phyloP scores from a whole-genome alignment of 2,888 invertebrate genomes.

The Nemapogon koenigi region DNA sequence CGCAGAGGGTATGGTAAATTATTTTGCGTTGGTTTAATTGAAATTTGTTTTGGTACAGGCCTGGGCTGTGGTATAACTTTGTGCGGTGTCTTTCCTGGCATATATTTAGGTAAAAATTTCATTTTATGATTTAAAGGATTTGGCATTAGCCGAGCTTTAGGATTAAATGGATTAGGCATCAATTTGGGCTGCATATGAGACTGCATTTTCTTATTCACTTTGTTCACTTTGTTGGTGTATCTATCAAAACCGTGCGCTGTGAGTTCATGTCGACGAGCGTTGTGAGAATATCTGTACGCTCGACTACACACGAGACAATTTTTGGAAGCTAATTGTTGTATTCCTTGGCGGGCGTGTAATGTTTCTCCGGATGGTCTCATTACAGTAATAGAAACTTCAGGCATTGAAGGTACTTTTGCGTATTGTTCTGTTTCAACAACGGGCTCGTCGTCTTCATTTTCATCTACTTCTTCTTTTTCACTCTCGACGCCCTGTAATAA shows the following conservation, averaged over 20 bases:
- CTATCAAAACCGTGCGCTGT: constrained; percentile 54
- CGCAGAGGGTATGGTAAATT: constrained; percentile 54
- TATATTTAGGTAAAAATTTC: constrained; percentile 38
- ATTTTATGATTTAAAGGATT: constrained; percentile 55
- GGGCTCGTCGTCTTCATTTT: constrained; percentile 39
- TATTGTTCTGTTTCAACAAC: constrained; percentile 25
- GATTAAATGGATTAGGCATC: constrained; percentile 56
- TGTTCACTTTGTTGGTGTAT: constrained; percentile 53
- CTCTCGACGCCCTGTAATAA: constrained; percentile 49
- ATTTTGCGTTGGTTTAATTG: constrained; percentile 33
- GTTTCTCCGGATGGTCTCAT: constrained; percentile 55
- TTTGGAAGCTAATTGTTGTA: constrained; percentile 56
- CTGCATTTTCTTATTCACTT: constrained; percentile 30
- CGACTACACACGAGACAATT: constrained; percentile 57
- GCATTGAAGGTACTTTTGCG: constrained; percentile 38
- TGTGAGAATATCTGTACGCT: constrained; percentile 57
- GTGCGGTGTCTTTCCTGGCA: constrained; percentile 34
- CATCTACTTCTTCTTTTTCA: constrained; percentile 40
- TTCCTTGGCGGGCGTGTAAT: constrained; percentile 47
- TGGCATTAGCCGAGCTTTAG: constrained; percentile 56
- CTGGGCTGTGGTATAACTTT: constrained; percentile 37
- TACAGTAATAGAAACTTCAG: constrained; percentile 55
- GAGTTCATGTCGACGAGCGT: constrained; percentile 55
- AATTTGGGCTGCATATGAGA: constrained; percentile 45
- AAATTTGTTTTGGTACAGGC: constrained; percentile 36